Conservation (phyloP, 2,113 vertebrate species). For the Plectropomus leopardus region DNA sequence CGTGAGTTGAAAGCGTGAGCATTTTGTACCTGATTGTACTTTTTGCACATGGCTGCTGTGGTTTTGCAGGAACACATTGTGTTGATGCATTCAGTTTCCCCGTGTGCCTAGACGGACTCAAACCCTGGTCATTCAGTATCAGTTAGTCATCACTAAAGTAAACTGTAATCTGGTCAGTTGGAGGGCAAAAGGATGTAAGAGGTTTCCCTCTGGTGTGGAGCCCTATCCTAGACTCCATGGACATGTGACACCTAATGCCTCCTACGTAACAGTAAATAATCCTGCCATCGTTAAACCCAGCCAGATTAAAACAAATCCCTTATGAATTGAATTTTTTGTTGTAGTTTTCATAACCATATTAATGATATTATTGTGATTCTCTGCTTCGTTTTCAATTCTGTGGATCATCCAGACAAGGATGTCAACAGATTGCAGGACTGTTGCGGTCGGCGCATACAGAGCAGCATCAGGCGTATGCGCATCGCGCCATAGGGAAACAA, state of each 20-base stretch:
- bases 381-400: conserved; percentile 23
- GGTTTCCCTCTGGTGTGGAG: conserved; percentile 61
- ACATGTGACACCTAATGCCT: conserved; percentile 82
- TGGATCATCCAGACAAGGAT: conserved; percentile 24
- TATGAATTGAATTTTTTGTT: conserved; percentile 75
- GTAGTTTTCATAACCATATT: conserved; percentile 78
- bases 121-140: conserved; percentile 33
- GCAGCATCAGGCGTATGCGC: not conserved
- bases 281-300: conserved; percentile 75
- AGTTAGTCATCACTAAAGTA: conserved; percentile 56
- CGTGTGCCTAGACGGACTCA: not conserved
- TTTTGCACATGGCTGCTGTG: not conserved
- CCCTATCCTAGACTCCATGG: conserved; percentile 54
- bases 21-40: conserved; percentile 1
- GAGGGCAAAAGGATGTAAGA: conserved; percentile 65
- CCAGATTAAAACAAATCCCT: conserved; percentile 82
- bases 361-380: conserved; percentile 69
- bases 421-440: conserved; percentile 32
- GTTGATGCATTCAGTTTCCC: conserved; percentile 16
- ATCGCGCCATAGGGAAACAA: not conserved
- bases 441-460: not conserved
- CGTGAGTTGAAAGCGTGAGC: not conserved
- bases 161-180: conserved; percentile 70
- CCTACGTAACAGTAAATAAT: conserved; percentile 82
- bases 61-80: not conserved